Evolutionary conservation across 2,888 invertebrate species (phyloP), one percentile per base, ranked within the genome.

Genomic region (Eristalis tenax): DNA sequence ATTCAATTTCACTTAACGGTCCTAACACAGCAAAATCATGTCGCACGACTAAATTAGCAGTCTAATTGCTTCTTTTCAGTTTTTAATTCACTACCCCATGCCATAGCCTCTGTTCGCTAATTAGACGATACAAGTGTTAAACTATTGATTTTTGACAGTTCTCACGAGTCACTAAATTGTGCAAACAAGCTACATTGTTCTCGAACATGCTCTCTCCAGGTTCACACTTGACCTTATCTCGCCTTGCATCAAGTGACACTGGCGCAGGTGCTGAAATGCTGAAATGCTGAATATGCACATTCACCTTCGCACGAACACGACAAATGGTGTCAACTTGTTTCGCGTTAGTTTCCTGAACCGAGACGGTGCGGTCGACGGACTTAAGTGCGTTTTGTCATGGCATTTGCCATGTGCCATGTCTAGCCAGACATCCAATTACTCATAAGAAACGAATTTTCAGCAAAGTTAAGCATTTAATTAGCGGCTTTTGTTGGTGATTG

Each of bases 381-480:
- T 8, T 5, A 50, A 50, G 50, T 50, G 50, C n/a, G 50, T 18
- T 18, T 18, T 8, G 50, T 50, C 50, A 18, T 8, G 18, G 6
- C 50, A 8, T 50, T 1, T 18, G 18, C 1, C 5, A n/a, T 6
- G 18, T 50, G 2, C n/a, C n/a, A n/a, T n/a, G 18, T 50, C 50
- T 50, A 32, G 50, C 18, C 18, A 3, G 43, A n/a, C 18, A 18
- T 50, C 18, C n/a, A 50, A 50, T 50, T 43, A 43, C 43, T 50
- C 50, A 50, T 50, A 50, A 18, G 50, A 50, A 50, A 50, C 18
- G 50, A 18, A 18, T 50, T 50, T 50, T 18, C 50, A 50, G n/a
- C 32, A 32, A 15, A 28, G 63, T 63, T 63, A 63, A 15, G 38
- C 32, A 38, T 32, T 18, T 22, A 65, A 65, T 65, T 65, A 65